A percentile compares a stretch with the other conserved stretches of the same genome.
Evolutionary conservation across 2,888 invertebrate species (phyloP).

Genomic region (Macrophya alboannulata): DNA sequence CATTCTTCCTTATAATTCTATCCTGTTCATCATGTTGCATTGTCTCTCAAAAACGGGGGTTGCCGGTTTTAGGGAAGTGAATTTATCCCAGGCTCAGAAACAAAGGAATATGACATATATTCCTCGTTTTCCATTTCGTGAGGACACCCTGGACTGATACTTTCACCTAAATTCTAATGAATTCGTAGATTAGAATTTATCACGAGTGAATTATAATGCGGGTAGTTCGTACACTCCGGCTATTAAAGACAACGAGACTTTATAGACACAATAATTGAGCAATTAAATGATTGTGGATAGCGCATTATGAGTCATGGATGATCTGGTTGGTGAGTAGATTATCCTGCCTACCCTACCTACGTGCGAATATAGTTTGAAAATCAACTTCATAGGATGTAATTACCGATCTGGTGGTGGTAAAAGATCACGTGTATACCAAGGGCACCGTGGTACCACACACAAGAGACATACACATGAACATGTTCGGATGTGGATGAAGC

Average conservation of each 20-base stretch:
- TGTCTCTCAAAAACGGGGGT: not conserved
- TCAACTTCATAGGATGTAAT: conserved; percentile 12
- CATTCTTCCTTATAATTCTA: not conserved
- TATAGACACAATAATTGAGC: conserved; percentile 8
- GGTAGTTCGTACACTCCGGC: not conserved
- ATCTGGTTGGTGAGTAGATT: not conserved
- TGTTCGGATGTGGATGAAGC: conserved; percentile 23
- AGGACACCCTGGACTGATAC: not conserved
- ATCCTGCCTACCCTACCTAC: not conserved
- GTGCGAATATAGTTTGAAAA: not conserved
- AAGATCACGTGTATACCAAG: not conserved
- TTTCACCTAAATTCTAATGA: not conserved
- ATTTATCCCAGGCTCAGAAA: not conserved
- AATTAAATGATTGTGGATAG: conserved; percentile 8
- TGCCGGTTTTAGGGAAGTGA: not conserved
- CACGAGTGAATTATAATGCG: not conserved
- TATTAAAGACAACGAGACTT: not conserved
- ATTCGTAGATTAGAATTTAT: not conserved
- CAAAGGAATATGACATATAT: not conserved
- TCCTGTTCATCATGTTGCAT: not conserved
- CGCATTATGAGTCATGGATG: not conserved
- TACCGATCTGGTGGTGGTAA: not conserved
- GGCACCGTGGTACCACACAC: not conserved
- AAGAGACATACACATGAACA: not conserved
- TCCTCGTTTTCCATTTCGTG: not conserved